Conservation (phyloP, 1,140 invertebrate genomes). For the Matsumurasca onukii region DNA sequence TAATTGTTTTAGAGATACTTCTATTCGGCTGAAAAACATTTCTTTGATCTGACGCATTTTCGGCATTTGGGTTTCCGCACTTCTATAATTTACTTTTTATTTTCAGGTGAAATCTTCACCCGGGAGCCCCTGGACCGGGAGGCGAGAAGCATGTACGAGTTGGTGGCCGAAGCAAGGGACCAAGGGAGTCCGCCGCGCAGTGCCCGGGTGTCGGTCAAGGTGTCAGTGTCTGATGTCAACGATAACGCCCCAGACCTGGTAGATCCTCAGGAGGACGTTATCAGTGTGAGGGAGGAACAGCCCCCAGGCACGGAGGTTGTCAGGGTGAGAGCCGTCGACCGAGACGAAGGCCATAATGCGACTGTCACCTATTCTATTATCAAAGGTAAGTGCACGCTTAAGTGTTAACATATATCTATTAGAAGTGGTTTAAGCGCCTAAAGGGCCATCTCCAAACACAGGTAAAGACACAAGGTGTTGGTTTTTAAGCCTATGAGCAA, state of each 20-base stretch:
- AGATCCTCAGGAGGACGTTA: conserved; percentile 82
- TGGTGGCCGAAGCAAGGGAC: conserved; percentile 83
- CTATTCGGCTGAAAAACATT: no score
- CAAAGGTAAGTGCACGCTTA: conserved; percentile 57
- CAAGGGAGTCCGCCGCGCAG: conserved; percentile 75
- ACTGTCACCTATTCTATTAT: conserved; percentile 84
- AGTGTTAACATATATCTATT: no score
- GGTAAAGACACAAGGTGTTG: no score
- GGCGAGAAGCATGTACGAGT: conserved; percentile 69
- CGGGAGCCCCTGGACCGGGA: conserved; percentile 82
- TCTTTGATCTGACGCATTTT: no score
- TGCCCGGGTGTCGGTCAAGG: conserved; percentile 68
- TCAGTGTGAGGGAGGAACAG: conserved; percentile 86
- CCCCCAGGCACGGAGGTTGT: conserved; percentile 83
- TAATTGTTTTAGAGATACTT: no score
- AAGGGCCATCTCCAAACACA: no score
- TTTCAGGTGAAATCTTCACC: conserved; percentile 82
- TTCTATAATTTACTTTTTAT: no score
- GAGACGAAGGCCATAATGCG: conserved; percentile 85
- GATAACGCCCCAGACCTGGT: conserved; percentile 88
- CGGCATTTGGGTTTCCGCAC: no score
- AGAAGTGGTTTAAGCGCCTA: no score
- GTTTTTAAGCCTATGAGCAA: no score
- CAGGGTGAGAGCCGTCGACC: conserved; percentile 79
- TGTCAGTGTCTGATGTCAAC: conserved; percentile 82